phyloP scores from a whole-genome alignment of 2,888 invertebrate genomes.

The Spialia ferax region DNA sequence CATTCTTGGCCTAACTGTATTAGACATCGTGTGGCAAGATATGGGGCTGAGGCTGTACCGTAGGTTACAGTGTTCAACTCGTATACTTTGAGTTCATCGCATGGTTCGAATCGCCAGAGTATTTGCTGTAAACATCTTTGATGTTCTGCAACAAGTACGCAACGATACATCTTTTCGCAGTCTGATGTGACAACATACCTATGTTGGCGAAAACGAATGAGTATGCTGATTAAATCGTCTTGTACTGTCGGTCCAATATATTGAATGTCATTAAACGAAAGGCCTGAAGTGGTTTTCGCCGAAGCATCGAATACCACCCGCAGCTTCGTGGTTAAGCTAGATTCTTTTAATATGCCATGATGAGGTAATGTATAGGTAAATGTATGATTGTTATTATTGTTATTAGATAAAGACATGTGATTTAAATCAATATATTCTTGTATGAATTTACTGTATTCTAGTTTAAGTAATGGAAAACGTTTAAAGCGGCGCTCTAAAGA shows the following conservation, averaged over 20 bases:
- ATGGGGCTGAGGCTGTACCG: neutral
- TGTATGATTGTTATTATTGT: neutral
- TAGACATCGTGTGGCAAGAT: conserved; percentile 4
- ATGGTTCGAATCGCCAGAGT: conserved; percentile 4
- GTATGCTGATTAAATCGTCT: neutral
- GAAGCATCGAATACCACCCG: conserved; percentile 5
- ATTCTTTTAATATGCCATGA: conserved; percentile 9
- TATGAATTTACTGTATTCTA: neutral
- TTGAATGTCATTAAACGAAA: conserved; percentile 12
- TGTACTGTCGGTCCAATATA: conserved; percentile 10
- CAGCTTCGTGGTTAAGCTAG: conserved; percentile 1
- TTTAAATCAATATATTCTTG: neutral
- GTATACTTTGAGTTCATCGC: conserved; percentile 1
- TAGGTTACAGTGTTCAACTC: neutral
- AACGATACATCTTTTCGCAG: conserved; percentile 10
- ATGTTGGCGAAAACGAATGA: conserved; percentile 8
- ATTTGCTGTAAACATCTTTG: conserved; percentile 13
- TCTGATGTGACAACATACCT: conserved; percentile 9
- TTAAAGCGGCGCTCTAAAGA: neutral
- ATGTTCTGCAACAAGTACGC: neutral
- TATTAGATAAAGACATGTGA: neutral
- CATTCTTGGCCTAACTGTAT: conserved; percentile 9
- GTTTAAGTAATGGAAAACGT: neutral
- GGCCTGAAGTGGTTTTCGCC: conserved; percentile 7
- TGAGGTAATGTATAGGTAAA: conserved; percentile 1